Evolutionary conservation across 2,888 invertebrate genomes (phyloP).

Genomic region (Tuta absoluta): DNA sequence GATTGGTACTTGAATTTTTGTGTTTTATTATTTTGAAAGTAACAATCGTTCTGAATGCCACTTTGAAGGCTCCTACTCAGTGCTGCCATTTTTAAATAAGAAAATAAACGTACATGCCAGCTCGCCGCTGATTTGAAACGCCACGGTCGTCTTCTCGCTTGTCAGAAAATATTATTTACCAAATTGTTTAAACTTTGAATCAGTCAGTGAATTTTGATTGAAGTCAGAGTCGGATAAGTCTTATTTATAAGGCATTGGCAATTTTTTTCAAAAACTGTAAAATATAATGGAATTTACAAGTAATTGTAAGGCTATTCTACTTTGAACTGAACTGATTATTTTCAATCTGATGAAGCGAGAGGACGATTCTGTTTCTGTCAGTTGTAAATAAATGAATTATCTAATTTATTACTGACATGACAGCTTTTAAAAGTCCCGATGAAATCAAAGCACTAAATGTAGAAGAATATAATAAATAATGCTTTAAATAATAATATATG

Average conservation of each 20-base stretch:
- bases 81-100: slow-evolving; percentile 68
- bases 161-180: slow-evolving; percentile 36
- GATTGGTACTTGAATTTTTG: slow-evolving; percentile 61
- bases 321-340: slow-evolving; percentile 22
- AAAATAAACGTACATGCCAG: slow-evolving; percentile 72
- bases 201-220: not conserved
- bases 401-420: slow-evolving; percentile 57
- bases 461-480: not conserved
- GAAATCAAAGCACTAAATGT: slow-evolving; percentile 71
- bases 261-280: not conserved
- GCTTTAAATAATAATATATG: slow-evolving; percentile 40
- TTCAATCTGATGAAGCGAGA: slow-evolving; percentile 62
- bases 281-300: not conserved
- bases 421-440: slow-evolving; percentile 64
- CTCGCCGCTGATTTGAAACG: slow-evolving; percentile 79
- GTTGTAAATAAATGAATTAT: slow-evolving; percentile 53
- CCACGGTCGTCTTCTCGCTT: slow-evolving; percentile 76
- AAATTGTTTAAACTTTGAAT: not conserved
- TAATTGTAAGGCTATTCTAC: slow-evolving; percentile 6
- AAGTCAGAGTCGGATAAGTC: not conserved
- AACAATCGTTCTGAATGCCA: slow-evolving; percentile 66
- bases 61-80: slow-evolving; percentile 61
- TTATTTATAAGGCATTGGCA: not conserved
- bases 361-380: slow-evolving; percentile 62
- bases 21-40: slow-evolving; percentile 48